Evolutionary conservation across 2,113 vertebrate species (phyloP).

Genomic region (Crotalus helleri): DNA sequence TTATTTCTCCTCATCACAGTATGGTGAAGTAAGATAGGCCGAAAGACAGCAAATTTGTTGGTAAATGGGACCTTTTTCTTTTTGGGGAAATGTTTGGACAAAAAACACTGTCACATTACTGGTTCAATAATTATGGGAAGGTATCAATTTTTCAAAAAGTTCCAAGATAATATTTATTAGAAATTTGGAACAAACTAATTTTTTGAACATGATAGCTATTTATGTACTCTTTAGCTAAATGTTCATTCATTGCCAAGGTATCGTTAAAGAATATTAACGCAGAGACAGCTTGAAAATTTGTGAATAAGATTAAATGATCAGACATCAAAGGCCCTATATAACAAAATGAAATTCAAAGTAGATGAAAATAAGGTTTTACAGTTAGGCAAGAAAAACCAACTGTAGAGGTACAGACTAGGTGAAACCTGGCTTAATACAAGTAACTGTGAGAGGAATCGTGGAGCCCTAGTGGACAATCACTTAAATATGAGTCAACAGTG

Average conservation of each 20-base stretch:
- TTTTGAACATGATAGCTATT: constrained; percentile 2
- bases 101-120: not conserved
- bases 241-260: not conserved
- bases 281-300: not conserved
- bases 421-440: not conserved
- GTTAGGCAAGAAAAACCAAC: not conserved
- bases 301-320: constrained; percentile 9
- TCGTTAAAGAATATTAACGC: constrained; percentile 16
- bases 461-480: not conserved
- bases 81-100: not conserved
- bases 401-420: not conserved
- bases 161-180: not conserved
- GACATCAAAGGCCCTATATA: not conserved
- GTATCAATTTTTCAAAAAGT: constrained; percentile 9
- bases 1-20: not conserved
- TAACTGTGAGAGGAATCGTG: not conserved
- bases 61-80: not conserved
- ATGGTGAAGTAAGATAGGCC: not conserved
- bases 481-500: not conserved
- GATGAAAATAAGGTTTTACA: not conserved
- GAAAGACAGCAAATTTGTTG: not conserved
- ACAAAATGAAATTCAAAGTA: not conserved
- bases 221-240: constrained; percentile 9
- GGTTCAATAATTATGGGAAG: fast-evolving
- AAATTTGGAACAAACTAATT: not conserved